These are phyloP conservation scores for Lagopus leucura DNA, from an alignment of 2,113 vertebrate species.

Conservation along the genomic window DNA sequence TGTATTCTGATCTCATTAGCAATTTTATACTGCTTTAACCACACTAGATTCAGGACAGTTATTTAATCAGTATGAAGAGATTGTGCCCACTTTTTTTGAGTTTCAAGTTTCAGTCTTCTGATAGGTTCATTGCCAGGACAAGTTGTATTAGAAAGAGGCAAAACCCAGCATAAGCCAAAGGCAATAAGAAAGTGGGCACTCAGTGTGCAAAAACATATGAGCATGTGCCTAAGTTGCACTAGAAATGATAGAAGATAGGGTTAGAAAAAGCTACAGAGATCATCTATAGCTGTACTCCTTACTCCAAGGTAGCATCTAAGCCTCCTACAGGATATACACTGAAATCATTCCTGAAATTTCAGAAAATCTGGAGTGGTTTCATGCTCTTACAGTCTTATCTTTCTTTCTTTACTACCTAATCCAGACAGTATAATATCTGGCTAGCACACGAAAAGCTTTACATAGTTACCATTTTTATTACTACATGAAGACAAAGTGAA, in stretches of 20 bases:
- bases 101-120: background rate
- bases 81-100: background rate
- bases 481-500: background rate
- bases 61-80: background rate
- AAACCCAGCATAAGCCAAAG: background rate
- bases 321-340: fast-evolving
- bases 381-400: too few relatives aligned
- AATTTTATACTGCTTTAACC: background rate
- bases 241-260: fast-evolving
- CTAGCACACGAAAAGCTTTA: background rate
- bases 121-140: background rate
- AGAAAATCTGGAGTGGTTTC: background rate
- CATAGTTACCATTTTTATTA: background rate
- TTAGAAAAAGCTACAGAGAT: too few relatives aligned
- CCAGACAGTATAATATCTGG: background rate
- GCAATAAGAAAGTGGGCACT: too few relatives aligned
- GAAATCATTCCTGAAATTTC: background rate
- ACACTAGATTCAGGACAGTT: background rate
- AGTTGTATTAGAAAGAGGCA: background rate
- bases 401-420: background rate
- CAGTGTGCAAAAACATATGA: background rate
- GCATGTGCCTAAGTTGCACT: too few relatives aligned
- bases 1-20: background rate
- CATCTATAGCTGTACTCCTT: background rate
- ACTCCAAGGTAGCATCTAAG: background rate